Percentiles rank a stretch among this genome's conserved stretches.
phyloP scores from a whole-genome alignment of 2,113 vertebrate genomes.

The Takifugu bimaculatus region DNA sequence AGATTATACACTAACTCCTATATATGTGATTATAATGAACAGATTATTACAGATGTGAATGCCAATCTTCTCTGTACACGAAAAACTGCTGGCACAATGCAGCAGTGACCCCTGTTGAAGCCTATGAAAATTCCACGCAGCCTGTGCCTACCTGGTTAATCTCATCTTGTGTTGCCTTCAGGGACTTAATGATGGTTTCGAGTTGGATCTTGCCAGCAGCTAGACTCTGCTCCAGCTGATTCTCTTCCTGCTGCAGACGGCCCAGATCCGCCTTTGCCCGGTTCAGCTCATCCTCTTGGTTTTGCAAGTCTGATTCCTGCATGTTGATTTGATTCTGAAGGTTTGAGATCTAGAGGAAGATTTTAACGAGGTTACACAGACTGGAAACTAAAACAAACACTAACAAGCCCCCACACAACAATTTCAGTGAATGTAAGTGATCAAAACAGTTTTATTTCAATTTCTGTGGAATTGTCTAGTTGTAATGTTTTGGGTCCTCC shows the following conservation, averaged over 20 bases:
- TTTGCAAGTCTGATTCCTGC: constrained; percentile 90
- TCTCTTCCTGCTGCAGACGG: constrained; percentile 90
- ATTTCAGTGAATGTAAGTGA: too few relatives aligned
- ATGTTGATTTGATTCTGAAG: constrained; percentile 92
- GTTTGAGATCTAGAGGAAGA: constrained; percentile 81
- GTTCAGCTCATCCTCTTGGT: constrained; percentile 91
- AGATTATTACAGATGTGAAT: too few relatives aligned
- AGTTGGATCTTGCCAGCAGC: constrained; percentile 91
- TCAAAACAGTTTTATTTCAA: too few relatives aligned
- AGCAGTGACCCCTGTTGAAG: constrained; percentile 10
- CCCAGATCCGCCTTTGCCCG: constrained; percentile 87
- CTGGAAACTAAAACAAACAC: too few relatives aligned
- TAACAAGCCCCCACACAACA: too few relatives aligned
- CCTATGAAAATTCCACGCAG: neutral
- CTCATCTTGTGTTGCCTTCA: constrained; percentile 94
- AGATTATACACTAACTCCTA: too few relatives aligned
- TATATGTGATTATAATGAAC: too few relatives aligned
- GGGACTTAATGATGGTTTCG: constrained; percentile 94
- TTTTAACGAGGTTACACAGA: neutral
- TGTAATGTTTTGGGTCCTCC: too few relatives aligned
- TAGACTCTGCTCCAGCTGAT: constrained; percentile 92
- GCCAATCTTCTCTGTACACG: too few relatives aligned
- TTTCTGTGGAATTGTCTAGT: too few relatives aligned
- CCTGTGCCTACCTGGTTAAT: constrained; percentile 87
- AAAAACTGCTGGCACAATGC: too few relatives aligned